Evolutionary conservation across 2,888 invertebrate species (phyloP).

Genomic region (Embidobia sp.): DNA sequence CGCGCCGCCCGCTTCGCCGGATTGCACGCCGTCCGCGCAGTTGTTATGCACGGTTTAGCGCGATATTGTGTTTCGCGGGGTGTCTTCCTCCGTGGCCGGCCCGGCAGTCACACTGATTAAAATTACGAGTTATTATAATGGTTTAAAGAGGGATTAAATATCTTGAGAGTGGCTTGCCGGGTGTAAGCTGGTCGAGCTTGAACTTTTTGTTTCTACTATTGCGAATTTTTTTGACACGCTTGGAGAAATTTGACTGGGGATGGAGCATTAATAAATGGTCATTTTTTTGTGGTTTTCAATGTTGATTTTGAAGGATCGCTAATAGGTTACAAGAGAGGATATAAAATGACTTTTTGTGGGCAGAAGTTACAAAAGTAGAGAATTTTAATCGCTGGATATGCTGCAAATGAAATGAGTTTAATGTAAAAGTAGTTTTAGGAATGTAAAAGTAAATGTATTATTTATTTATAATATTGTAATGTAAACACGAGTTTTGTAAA

Average conservation of each 20-base stretch:
- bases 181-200: constrained; percentile 2
- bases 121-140: constrained; percentile 53
- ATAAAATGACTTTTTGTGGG: too few species aligned
- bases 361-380: not conserved
- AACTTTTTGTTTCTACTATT: too few species aligned
- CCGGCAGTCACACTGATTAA: constrained; percentile 50
- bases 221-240: constrained; percentile 12
- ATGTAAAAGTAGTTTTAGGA: too few species aligned
- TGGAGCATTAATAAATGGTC: too few species aligned
- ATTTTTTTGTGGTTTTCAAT: too few species aligned
- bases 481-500: too few species aligned
- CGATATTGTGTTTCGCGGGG: constrained; percentile 54
- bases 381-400: too few species aligned
- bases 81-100: constrained; percentile 32
- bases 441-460: too few species aligned
- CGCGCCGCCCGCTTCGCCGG: constrained; percentile 51
- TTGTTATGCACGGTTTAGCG: constrained; percentile 59
- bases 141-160: constrained; percentile 59
- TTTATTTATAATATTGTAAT: too few species aligned
- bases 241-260: constrained; percentile 9
- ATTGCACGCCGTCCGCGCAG: constrained; percentile 52
- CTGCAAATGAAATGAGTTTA: too few species aligned
- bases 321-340: too few species aligned
- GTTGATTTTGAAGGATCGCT: too few species aligned
- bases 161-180: constrained; percentile 29